Conservation (phyloP, 30 jellyfish, hydroid and myxozoan species). For the Aurelia aurita complex sp. Pacific region DNA sequence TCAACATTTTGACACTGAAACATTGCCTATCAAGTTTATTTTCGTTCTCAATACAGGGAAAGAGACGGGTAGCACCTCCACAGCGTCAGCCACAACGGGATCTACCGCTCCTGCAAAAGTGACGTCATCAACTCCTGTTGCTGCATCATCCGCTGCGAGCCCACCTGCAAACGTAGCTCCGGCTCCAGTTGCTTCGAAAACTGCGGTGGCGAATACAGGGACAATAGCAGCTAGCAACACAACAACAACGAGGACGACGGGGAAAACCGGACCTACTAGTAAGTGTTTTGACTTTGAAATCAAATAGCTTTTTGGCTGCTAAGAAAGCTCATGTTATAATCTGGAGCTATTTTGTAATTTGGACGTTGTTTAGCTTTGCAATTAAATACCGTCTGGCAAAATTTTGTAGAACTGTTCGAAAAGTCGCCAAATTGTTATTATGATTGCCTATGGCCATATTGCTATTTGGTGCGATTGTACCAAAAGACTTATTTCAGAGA, state of each 20-base stretch:
- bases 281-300: neutral
- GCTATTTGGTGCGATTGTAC: too few species aligned
- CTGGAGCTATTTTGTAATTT: too few species aligned
- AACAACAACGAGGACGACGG: conserved; percentile 35
- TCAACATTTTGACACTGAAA: neutral
- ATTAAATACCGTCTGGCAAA: too few species aligned
- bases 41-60: conserved; percentile 9
- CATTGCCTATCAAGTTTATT: neutral
- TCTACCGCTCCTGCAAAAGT: neutral
- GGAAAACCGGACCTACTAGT: conserved; percentile 69
- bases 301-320: too few species aligned
- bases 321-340: too few species aligned
- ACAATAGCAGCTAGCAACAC: conserved; percentile 83
- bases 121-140: conserved; percentile 8
- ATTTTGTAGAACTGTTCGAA: too few species aligned
- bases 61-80: conserved; percentile 19
- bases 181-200: conserved; percentile 1
- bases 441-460: too few species aligned
- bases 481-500: too few species aligned
- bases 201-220: conserved; percentile 37
- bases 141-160: conserved; percentile 11
- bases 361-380: too few species aligned
- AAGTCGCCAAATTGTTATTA: too few species aligned
- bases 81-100: conserved; percentile 26
- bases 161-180: neutral